A percentile compares a stretch with the other conserved stretches of the same genome.
These are phyloP conservation scores for Lepilemur septentrionalis DNA, from an alignment of 2,797 vertebrate species.

Conservation along the genomic window DNA sequence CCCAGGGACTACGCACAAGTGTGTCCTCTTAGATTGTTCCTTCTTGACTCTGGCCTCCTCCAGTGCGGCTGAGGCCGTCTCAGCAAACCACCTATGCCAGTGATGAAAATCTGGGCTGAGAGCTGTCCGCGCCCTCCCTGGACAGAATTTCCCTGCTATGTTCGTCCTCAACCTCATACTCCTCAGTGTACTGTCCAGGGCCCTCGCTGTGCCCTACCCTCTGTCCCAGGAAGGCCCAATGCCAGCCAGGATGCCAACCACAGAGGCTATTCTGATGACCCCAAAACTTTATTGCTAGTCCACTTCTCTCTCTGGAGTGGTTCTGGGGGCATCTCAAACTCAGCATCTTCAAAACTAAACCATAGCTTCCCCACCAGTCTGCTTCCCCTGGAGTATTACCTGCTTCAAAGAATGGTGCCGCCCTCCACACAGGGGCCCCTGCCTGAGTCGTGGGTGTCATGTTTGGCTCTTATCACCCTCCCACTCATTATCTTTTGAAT, in stretches of 20 bases:
- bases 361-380: neutral
- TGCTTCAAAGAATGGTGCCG: neutral
- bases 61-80: neutral
- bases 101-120: neutral
- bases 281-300: neutral
- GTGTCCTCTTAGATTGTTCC: neutral
- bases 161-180: no score
- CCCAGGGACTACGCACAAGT: neutral
- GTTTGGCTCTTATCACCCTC: neutral
- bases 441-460: neutral
- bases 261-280: neutral
- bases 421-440: neutral
- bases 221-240: neutral
- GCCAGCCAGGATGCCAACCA: neutral
- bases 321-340: neutral
- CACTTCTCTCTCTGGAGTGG: neutral
- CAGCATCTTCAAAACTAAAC: neutral
- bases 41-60: neutral
- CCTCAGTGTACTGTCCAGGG: neutral
- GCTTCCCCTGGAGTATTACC: neutral
- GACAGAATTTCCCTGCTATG: neutral
- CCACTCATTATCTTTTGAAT: neutral
- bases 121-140: no score
- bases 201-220: rapidly evolving
- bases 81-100: neutral